These are phyloP conservation scores for Pseudorasbora parva DNA, from an alignment of 2,113 vertebrate species.

Conservation along the genomic window DNA sequence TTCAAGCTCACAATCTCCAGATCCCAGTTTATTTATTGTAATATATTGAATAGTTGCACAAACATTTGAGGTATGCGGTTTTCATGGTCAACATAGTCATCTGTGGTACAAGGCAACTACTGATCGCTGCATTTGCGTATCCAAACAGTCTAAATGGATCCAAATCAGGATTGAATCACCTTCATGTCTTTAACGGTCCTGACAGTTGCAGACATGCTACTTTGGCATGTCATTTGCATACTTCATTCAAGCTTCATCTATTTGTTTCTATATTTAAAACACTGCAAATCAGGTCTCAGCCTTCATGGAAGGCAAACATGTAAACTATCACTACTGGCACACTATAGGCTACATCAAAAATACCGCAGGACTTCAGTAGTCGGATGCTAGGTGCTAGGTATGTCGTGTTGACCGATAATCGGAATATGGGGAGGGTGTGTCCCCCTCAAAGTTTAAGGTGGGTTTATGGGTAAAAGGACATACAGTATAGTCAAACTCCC, in stretches of 20 bases:
- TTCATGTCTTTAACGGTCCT: neutral
- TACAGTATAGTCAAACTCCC: neutral
- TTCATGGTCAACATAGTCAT: constrained; percentile 5
- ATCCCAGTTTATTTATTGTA: neutral
- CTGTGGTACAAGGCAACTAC: constrained; percentile 8
- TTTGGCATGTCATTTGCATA: constrained; percentile 15
- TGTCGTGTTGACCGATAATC: neutral
- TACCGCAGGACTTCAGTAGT: constrained; percentile 9
- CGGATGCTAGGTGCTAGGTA: constrained; percentile 13
- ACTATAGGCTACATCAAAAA: constrained; percentile 1
- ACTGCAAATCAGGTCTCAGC: constrained; percentile 34
- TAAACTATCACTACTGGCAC: neutral
- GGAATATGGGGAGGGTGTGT: neutral
- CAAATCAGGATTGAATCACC: neutral
- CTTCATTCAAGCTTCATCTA: constrained; percentile 25
- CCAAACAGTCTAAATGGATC: neutral
- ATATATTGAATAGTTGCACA: neutral
- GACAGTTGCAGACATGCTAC: neutral
- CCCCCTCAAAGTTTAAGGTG: neutral
- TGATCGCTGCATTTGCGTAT: neutral
- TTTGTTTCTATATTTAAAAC: constrained; percentile 14
- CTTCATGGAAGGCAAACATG: constrained; percentile 71
- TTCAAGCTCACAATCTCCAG: neutral
- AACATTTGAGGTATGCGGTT: constrained; percentile 35
- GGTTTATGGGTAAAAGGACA: neutral